Base-by-base conservation (phyloP, 2,888 invertebrate species). In the Bellardia bayeri region DNA sequence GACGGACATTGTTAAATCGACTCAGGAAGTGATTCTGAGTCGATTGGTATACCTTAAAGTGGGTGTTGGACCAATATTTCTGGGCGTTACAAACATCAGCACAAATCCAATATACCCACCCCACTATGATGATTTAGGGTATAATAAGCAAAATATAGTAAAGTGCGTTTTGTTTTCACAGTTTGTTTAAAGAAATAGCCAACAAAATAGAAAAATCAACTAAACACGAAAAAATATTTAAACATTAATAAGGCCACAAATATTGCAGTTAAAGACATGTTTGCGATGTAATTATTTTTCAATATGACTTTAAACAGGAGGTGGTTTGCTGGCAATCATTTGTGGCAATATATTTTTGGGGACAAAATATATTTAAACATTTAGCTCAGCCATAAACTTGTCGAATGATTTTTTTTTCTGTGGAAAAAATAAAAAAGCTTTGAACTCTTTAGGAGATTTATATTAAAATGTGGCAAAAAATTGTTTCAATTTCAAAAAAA, bases 271-370 rank as follows among this genome's bases (percentile, higher is more conserved):
- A 23, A 23, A 56, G 37, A 76, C 61, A 64, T 33, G 58, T 49
- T 71, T 16, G 76, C 54, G 56, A 66, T 79, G 61, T 79, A 84
- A 84, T 84, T 84, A 84, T 51, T 78, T 78, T 64, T 71, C 42
- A 58, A 68, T 66, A 68, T 49, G 54, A 56, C 33, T 51, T 72
- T 6, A 64, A 54, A 14, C 37, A 69, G 49, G 42, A 45, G 64
- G 64, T 58, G 66, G 30, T 69, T 58, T 30, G 2, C 3, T 30
- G 40, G n/a, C 13, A 64, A 63, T 37, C 14, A 40, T 33, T 63
- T n/a, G n/a, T 63, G 37, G 6, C n/a, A 40, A n/a, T 63, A 2
- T 40, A 5, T 30, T 16, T 40, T 61, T 30, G 2, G n/a, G 42
- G n/a, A 45, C 63, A 58, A 78, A 64, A 64, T 63, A 8, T 51